A percentile compares a stretch with the other conserved stretches of the same genome.
Conservation (phyloP, 2,113 vertebrate genomes). For the Clarias batrachus region DNA sequence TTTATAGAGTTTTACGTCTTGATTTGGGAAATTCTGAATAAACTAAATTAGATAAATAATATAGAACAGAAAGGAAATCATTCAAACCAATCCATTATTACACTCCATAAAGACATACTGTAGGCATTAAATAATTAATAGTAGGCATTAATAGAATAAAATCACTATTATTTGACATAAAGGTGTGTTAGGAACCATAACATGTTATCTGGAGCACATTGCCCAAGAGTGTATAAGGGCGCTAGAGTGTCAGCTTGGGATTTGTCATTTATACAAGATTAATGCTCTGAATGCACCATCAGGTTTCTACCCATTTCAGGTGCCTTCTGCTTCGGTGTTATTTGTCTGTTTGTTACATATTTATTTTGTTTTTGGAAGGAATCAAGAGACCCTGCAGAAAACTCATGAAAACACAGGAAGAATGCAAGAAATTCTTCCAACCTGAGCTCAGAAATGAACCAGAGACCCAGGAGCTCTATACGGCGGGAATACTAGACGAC, state of each 20-base stretch:
- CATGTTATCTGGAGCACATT: no score
- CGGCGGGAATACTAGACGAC: background rate
- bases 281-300: background rate
- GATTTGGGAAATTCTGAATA: background rate
- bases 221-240: no score
- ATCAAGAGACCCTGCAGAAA: background rate
- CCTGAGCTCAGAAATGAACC: background rate
- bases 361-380: background rate
- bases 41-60: background rate
- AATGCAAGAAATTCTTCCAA: background rate
- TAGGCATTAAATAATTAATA: no score
- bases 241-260: background rate
- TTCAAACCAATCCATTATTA: background rate
- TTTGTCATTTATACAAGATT: constrained; percentile 9
- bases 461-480: background rate
- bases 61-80: background rate
- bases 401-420: background rate
- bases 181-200: no score
- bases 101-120: background rate
- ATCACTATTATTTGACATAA: no score
- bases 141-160: no score
- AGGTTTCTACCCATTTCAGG: background rate
- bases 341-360: background rate
- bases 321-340: background rate
- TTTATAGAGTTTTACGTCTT: no score